Conservation (phyloP, 2,797 vertebrate genomes). For the Astyanax mexicanus region DNA sequence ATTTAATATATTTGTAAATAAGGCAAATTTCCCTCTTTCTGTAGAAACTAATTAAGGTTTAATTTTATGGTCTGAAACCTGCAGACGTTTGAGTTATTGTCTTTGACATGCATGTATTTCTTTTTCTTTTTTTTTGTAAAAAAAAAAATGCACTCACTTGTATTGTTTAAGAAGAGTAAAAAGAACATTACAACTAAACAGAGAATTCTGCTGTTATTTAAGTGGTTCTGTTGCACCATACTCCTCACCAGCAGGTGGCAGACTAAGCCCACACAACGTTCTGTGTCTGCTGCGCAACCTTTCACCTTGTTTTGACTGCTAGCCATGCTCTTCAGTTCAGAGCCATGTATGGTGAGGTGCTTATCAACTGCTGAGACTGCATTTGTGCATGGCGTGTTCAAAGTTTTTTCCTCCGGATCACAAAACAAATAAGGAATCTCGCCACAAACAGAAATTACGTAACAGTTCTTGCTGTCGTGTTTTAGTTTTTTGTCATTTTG, state of each 20-base stretch:
- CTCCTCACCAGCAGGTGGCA: conserved; percentile 69
- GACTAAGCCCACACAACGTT: conserved; percentile 30
- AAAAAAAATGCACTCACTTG: not conserved
- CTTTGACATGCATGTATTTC: not conserved
- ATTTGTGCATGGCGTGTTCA: not conserved
- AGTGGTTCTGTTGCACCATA: not conserved
- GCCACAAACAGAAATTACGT: not conserved
- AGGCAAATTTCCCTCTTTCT: not conserved
- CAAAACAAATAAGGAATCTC: not conserved
- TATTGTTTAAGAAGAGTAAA: not conserved
- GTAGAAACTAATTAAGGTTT: not conserved
- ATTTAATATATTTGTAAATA: conserved; percentile 14
- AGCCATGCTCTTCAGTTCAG: conserved; percentile 1
- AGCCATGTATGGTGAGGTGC: conserved; percentile 50
- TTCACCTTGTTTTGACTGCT: conserved; percentile 35
- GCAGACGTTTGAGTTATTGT: conserved; percentile 16
- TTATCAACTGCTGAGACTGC: conserved; percentile 16
- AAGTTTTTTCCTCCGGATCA: conserved; percentile 14
- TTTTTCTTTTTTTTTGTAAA: not conserved
- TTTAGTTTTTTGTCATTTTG: not conserved
- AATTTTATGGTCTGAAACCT: conserved; percentile 5
- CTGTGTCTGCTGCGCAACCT: conserved; percentile 10
- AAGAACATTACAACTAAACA: not conserved
- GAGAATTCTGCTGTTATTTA: not conserved
- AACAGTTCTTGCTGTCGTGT: not conserved